Evolutionary conservation across 2,797 vertebrate genomes (phyloP).

Genomic region (Poeciliopsis infans): DNA sequence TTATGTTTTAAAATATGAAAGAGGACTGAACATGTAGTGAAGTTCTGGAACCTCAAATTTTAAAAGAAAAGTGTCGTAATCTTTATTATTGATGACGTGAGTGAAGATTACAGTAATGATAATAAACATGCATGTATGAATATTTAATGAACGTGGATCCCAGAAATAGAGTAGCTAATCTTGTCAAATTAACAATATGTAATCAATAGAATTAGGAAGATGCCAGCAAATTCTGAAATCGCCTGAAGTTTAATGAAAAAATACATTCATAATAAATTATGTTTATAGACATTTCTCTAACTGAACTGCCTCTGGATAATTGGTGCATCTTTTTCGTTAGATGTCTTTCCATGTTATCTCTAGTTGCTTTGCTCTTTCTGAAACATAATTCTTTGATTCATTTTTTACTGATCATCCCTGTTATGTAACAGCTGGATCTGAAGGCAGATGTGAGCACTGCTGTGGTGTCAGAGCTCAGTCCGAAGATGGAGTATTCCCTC

Average conservation of each 20-base stretch:
- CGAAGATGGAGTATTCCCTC: conserved; percentile 84
- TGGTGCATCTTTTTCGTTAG: conserved; percentile 7
- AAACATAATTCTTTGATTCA: background rate
- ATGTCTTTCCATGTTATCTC: background rate
- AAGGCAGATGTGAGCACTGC: conserved; percentile 79
- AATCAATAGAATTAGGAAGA: background rate
- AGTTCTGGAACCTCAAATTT: background rate
- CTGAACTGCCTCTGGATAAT: conserved; percentile 19
- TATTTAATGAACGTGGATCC: background rate
- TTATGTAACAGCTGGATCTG: conserved; percentile 79
- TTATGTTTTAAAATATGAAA: background rate
- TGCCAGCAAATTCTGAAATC: background rate
- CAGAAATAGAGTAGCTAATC: background rate
- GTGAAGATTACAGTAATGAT: background rate
- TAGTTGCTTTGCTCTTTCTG: background rate
- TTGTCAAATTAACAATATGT: background rate
- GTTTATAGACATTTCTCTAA: background rate
- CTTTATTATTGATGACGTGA: background rate
- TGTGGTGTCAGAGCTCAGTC: conserved; percentile 80
- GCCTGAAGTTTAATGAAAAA: conserved; percentile 5
- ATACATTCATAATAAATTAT: conserved; percentile 5
- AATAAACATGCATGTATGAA: background rate
- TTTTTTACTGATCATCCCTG: conserved; percentile 8
- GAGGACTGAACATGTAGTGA: background rate
- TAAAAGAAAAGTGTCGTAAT: background rate